Evolutionary conservation across 2,888 invertebrate species (phyloP), one percentile per base, ranked within the genome.

Genomic region (Rhagonycha lutea): DNA sequence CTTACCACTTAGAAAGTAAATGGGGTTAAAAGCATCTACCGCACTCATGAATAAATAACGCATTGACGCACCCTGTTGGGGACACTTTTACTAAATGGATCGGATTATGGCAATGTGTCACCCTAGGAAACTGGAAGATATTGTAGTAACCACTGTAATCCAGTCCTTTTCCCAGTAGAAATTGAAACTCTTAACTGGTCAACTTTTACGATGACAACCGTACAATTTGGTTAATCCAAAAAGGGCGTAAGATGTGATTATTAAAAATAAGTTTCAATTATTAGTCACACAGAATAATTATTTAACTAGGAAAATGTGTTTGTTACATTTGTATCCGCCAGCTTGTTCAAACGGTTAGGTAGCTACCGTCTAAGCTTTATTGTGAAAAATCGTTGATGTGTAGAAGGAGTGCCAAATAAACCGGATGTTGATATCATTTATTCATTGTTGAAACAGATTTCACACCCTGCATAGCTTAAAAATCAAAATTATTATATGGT

Each of bases 21-120:
- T 83, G 84, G 86, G 86, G 86, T 86, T 86, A 87, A 87, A 86
- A 86, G 86, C 86, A 82, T 82, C 84, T 82, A 84, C 87, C 86
- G 82, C 86, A 85, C 84, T 84, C 86, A 87, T 87, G 87, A 87
- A 87, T 87, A 87, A 86, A 84, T 86, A 85, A 87, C 83, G 81
- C 81, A 83, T 83, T 83, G 81, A 75, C 78, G 79, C 78, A 78
- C 73, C 78, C 75, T 75, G 82, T 77, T 80, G 81, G 82, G 78
- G 83, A 85, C 84, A 86, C 47, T 47, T 86, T 85, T 85, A 83
- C 82, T 84, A 87, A 86, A 87, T 87, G 87, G 86, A 86, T 85
- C 78, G 87, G 86, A 87, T 87, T 87, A 87, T 83, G 79, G 84
- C 84, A 73, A 74, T 77, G 80, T 84, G 85, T 85, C 84, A 84